Evolutionary conservation across 1,140 invertebrate genomes (phyloP), one percentile per base, ranked within the genome.

Genomic region (Trichonephila clavata): DNA sequence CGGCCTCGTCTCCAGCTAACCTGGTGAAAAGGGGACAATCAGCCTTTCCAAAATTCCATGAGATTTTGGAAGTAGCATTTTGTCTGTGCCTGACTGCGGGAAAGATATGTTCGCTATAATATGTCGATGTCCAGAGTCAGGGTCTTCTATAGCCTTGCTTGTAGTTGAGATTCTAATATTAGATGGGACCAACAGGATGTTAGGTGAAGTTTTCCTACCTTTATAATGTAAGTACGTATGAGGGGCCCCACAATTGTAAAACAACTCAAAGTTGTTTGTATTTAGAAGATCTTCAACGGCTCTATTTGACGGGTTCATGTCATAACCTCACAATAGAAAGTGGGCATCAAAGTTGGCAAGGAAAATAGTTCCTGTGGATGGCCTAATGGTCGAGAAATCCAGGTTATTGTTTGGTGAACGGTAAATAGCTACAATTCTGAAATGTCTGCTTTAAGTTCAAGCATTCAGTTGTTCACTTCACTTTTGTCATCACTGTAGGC

Each of bases 271-370:
- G 50, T 13, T 50, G 21, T 24, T 43, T 14, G 63, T 32, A 32
- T 39, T 88, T 7, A 88, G 27, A 24, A 88, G 13, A 24, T 68
- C 63, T 39, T 68, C 2, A 13, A 65, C 32, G 32, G 24, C 60
- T 43, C 18, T 20, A 24, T 18, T 61, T 61, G 86, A 60, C 1
- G 39, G 27, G 16, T 63, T 88, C 1, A 61, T 88, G 4, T 88
- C 24, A 39, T 5, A 71, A 90, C 16, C 68, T n/a, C 65, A 77
- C 6, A 77, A 4, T 1, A 61, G 87, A 77, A 65, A 71, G 50
- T 90, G 88, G 32, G 14, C 63, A 77, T 90, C 77, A 80, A 90
- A 90, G 57, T 90, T 65, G 16, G 10, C 88, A 43, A 71, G 21
- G 59, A 90, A 90, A 59, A 90, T 90, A 24, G 63, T 20, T 21